A percentile compares a stretch with the other conserved stretches of the same genome.
phyloP scores from a whole-genome alignment of 1,140 invertebrate genomes.

The Drosophila lowei region DNA sequence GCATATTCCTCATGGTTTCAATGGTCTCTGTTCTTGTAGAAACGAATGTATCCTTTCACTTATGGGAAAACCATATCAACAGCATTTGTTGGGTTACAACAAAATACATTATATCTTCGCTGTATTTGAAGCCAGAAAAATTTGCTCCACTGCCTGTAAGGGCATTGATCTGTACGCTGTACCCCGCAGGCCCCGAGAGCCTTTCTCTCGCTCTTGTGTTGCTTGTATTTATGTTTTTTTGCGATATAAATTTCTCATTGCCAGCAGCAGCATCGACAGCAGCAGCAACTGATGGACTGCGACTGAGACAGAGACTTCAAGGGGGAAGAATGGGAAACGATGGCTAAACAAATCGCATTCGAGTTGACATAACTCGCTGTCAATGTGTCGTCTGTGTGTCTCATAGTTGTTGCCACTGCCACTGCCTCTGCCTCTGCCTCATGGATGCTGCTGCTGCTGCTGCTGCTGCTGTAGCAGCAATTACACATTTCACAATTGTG shows the following conservation, averaged over 20 bases:
- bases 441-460: slow-evolving; percentile 24
- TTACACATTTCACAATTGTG: slow-evolving; percentile 81
- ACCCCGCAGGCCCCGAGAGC: neutral
- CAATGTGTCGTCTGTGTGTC: slow-evolving; percentile 78
- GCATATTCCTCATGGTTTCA: too few relatives aligned
- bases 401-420: slow-evolving; percentile 53
- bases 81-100: too few relatives aligned
- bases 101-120: too few relatives aligned
- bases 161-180: neutral
- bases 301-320: slow-evolving; percentile 1
- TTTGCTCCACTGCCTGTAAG: neutral
- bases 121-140: too few relatives aligned
- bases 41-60: too few relatives aligned
- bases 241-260: slow-evolving; percentile 55
- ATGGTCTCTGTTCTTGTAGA: too few relatives aligned
- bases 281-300: slow-evolving; percentile 27
- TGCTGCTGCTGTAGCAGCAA: slow-evolving; percentile 66
- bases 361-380: slow-evolving; percentile 79
- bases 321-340: slow-evolving; percentile 20
- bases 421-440: slow-evolving; percentile 33
- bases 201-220: slow-evolving; percentile 21
- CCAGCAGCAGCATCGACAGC: slow-evolving; percentile 39
- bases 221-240: slow-evolving; percentile 60
- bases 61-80: too few relatives aligned
- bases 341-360: slow-evolving; percentile 75